Percentiles rank a stretch among this genome's conserved stretches.
Evolutionary conservation across 2,888 invertebrate species (phyloP).

Genomic region (Lumbricus terrestris): DNA sequence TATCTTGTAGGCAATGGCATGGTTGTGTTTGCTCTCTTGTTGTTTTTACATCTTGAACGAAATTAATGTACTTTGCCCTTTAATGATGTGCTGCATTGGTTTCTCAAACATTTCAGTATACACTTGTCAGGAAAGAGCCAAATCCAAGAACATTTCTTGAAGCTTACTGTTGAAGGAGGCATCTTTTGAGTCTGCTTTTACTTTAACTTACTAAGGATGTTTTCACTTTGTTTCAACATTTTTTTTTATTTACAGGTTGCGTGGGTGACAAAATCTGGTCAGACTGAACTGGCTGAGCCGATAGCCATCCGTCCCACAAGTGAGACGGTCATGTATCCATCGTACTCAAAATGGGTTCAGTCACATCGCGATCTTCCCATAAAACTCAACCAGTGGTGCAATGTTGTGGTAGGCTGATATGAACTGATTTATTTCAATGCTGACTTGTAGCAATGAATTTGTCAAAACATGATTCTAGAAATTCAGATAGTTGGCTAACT

Average conservation of each 20-base stretch:
- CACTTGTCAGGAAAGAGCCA: too few relatives aligned
- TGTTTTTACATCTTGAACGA: too few relatives aligned
- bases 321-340: conserved; percentile 99
- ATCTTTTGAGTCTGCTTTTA: too few relatives aligned
- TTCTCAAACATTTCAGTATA: too few relatives aligned
- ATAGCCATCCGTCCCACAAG: conserved; percentile 97
- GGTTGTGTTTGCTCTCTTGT: too few relatives aligned
- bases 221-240: background rate
- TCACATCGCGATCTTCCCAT: conserved; percentile 94
- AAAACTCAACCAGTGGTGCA: conserved; percentile 98
- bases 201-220: background rate
- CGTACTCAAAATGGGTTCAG: conserved; percentile 96
- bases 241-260: conserved; percentile 65
- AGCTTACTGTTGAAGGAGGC: too few relatives aligned
- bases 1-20: too few relatives aligned
- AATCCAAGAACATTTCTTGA: too few relatives aligned
- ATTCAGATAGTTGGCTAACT: background rate
- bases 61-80: too few relatives aligned
- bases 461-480: background rate
- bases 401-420: conserved; percentile 79
- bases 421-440: background rate
- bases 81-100: too few relatives aligned
- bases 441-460: background rate
- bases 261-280: conserved; percentile 91
- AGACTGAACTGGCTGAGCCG: conserved; percentile 90